Conservation (phyloP, 2,888 invertebrate species). For the Epicampocera succincta region DNA sequence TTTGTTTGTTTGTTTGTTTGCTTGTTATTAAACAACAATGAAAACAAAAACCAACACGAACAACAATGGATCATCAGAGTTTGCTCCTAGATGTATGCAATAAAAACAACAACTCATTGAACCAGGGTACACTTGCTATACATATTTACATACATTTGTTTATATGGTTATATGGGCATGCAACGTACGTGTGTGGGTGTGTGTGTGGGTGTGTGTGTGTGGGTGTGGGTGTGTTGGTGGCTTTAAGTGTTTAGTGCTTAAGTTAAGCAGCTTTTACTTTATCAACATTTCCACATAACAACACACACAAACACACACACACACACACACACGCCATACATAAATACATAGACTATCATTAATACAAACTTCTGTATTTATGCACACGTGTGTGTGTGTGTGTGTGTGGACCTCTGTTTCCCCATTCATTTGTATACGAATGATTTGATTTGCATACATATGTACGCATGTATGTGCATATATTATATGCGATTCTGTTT, state of each 20-base stretch:
- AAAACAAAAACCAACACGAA: constrained; percentile 40
- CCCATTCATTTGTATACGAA: background rate
- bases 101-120: background rate
- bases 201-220: background rate
- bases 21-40: constrained; percentile 37
- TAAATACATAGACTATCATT: no score
- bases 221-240: background rate
- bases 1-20: no score
- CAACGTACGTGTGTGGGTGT: background rate
- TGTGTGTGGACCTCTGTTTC: background rate
- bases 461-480: no score
- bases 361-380: no score
- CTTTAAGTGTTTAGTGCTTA: constrained; percentile 28
- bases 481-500: no score
- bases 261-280: constrained; percentile 17
- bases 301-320: no score
- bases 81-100: constrained; percentile 17
- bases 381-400: background rate
- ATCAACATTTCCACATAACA: background rate
- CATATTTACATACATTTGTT: no score
- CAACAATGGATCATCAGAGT: constrained; percentile 38
- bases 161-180: no score
- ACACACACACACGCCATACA: no score
- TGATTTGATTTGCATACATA: background rate
- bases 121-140: background rate